phyloP scores from a whole-genome alignment of 2,797 vertebrate genomes.

The Peromyscus melanophrys region DNA sequence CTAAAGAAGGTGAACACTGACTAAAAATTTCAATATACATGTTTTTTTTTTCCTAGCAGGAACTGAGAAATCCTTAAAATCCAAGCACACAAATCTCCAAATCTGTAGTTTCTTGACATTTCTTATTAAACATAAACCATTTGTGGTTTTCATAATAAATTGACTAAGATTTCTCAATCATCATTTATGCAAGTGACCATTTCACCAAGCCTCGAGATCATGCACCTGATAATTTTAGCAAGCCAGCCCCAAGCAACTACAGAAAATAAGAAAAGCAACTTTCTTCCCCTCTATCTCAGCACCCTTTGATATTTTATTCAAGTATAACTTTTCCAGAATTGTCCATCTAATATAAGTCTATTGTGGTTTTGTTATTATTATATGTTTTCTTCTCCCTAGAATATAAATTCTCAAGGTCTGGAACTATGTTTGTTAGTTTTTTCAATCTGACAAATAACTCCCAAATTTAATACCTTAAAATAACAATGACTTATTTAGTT shows the following conservation, averaged over 20 bases:
- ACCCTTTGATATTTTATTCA: neutral
- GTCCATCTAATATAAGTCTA: neutral
- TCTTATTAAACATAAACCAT: neutral
- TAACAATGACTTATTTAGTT: conserved; percentile 22
- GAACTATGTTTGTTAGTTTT: neutral
- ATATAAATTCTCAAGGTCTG: conserved; percentile 21
- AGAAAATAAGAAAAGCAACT: neutral
- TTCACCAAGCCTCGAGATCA: neutral
- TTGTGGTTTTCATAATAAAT: neutral
- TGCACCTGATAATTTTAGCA: neutral
- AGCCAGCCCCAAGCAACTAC: neutral
- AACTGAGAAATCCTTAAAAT: neutral
- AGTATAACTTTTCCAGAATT: neutral
- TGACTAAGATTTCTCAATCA: conserved; percentile 7
- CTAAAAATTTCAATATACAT: neutral
- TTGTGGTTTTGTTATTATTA: neutral
- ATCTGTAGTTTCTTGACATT: neutral
- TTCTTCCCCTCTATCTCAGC: neutral
- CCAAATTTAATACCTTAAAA: neutral
- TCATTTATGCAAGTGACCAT: neutral
- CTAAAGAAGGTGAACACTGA: neutral
- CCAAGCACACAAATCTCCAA: neutral
- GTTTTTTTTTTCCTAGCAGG: neutral
- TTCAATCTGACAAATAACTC: neutral
- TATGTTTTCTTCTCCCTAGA: conserved; percentile 38